phyloP scores from a whole-genome alignment of 2,113 vertebrate genomes.

The Lates calcarifer region DNA sequence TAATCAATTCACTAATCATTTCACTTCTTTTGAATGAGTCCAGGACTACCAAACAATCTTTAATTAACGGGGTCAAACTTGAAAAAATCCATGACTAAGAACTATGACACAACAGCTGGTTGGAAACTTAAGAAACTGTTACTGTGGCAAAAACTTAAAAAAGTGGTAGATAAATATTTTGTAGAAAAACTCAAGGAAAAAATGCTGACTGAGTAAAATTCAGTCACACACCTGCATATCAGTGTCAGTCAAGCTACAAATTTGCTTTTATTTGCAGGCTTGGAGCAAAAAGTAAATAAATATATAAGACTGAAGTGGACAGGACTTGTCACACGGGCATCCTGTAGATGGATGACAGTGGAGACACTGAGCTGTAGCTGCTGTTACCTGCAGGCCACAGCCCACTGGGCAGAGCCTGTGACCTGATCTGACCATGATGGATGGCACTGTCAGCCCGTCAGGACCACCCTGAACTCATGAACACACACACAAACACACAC shows the following conservation, averaged over 20 bases:
- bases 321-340: constrained; percentile 10
- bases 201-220: constrained; percentile 13
- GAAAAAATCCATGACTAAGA: not conserved
- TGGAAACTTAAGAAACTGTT: not conserved
- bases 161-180: not conserved
- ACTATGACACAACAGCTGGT: not conserved
- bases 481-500: constrained; percentile 6
- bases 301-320: constrained; percentile 15
- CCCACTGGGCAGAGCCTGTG: constrained; percentile 41
- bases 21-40: not conserved
- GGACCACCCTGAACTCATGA: constrained; percentile 24
- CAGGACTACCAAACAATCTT: too few species aligned
- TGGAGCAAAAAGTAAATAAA: not conserved
- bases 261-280: not conserved
- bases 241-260: constrained; percentile 7
- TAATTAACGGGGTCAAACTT: too few species aligned
- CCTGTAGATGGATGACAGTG: constrained; percentile 50
- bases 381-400: constrained; percentile 52
- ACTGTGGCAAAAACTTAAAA: not conserved
- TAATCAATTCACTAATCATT: not conserved
- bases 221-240: not conserved
- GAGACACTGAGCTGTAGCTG: constrained; percentile 55
- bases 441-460: constrained; percentile 46
- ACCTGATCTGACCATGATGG: constrained; percentile 62
- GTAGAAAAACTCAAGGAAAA: not conserved